These are phyloP conservation scores for Pteruthius melanotis DNA, from an alignment of 2,113 vertebrate genomes.

Conservation along the genomic window DNA sequence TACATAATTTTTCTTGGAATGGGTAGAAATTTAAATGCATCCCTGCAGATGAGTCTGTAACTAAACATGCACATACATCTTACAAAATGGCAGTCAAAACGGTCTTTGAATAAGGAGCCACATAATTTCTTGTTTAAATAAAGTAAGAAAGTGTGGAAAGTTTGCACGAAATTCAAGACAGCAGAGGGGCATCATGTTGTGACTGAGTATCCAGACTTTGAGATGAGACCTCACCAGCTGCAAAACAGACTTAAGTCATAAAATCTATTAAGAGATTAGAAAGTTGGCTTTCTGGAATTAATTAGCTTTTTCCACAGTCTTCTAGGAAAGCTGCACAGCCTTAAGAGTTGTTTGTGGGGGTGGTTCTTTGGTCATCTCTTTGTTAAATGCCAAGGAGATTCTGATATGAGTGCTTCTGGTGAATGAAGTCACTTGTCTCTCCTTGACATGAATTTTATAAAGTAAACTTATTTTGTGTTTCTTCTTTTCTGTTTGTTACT, in stretches of 20 bases:
- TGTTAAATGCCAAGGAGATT: background rate
- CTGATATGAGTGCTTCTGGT: background rate
- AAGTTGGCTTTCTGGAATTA: background rate
- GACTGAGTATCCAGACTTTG: background rate
- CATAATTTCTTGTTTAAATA: background rate
- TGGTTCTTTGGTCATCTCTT: background rate
- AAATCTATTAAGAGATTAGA: background rate
- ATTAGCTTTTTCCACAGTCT: background rate
- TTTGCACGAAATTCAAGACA: background rate
- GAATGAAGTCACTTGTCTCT: background rate
- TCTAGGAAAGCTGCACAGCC: background rate
- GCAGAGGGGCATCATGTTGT: background rate
- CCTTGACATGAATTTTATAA: background rate
- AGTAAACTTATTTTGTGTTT: background rate
- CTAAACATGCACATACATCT: background rate
- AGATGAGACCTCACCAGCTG: background rate
- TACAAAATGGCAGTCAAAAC: background rate
- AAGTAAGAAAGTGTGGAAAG: background rate
- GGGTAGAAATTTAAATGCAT: background rate
- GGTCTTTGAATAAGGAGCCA: background rate
- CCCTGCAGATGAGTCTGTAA: background rate
- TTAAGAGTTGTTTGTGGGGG: background rate
- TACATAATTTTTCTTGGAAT: background rate
- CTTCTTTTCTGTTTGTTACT: background rate
- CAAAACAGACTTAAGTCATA: background rate